phyloP scores from a whole-genome alignment of 2,888 invertebrate species.

The Cremastinae sp. region DNA sequence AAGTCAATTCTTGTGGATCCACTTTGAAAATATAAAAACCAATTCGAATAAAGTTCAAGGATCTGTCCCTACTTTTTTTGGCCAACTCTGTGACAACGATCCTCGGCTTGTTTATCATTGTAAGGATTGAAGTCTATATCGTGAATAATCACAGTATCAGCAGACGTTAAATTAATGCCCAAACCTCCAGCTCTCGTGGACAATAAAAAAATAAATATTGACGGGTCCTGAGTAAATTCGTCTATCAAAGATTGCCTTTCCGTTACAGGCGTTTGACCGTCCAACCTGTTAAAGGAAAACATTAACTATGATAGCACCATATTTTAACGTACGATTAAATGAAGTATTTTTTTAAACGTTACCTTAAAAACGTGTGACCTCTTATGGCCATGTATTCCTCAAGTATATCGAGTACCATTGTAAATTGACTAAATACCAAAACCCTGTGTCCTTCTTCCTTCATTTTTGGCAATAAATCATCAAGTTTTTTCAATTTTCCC shows the following conservation, averaged over 20 bases:
- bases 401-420: conserved; percentile 95
- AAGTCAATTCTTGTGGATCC: no score
- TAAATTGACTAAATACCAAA: conserved; percentile 97
- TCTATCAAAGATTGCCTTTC: conserved; percentile 95
- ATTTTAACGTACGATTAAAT: neutral
- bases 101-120: conserved; percentile 99
- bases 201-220: conserved; percentile 93
- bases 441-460: conserved; percentile 90
- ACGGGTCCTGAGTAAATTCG: conserved; percentile 88
- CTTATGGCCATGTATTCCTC: conserved; percentile 92
- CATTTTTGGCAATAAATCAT: conserved; percentile 87
- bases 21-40: neutral
- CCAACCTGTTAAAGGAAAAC: conserved; percentile 83
- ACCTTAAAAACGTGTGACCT: conserved; percentile 85
- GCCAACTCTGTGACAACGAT: conserved; percentile 87
- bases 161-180: conserved; percentile 95
- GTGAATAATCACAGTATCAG: conserved; percentile 97
- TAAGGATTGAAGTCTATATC: conserved; percentile 99
- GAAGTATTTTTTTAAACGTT: conserved; percentile 9
- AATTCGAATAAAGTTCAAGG: neutral
- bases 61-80: conserved; percentile 81
- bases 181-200: conserved; percentile 98
- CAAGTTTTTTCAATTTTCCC: conserved; percentile 92
- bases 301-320: neutral
- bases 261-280: conserved; percentile 93